phyloP scores from a whole-genome alignment of 1,140 invertebrate species.

The Scaptomyza graminum region DNA sequence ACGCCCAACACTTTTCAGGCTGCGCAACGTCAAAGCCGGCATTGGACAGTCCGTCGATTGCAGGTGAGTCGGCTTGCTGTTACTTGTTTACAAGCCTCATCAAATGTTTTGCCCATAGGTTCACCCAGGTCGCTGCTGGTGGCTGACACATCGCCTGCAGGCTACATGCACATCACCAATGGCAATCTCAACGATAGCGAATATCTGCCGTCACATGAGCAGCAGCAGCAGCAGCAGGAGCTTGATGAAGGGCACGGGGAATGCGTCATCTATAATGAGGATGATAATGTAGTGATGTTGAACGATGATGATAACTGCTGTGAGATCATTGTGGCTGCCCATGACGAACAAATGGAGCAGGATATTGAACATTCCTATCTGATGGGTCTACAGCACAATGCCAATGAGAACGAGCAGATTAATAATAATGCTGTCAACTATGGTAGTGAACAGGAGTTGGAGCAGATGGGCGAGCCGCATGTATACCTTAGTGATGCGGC shows the following conservation, averaged over 20 bases:
- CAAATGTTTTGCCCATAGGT: constrained; percentile 16
- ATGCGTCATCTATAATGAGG: constrained; percentile 63
- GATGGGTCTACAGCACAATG: constrained; percentile 29
- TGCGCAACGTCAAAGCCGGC: background rate
- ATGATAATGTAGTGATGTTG: constrained; percentile 59
- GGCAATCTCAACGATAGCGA: constrained; percentile 11
- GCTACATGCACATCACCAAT: constrained; percentile 35
- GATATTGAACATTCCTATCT: constrained; percentile 54
- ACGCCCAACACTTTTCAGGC: background rate
- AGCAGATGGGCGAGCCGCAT: constrained; percentile 25
- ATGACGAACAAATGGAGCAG: constrained; percentile 51
- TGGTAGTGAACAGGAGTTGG: constrained; percentile 29
- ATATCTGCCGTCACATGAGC: constrained; percentile 12
- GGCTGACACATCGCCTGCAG: constrained; percentile 3
- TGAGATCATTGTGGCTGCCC: constrained; percentile 62
- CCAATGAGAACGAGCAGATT: constrained; percentile 13
- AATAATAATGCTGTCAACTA: constrained; percentile 46
- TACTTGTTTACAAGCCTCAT: background rate
- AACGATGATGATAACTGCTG: constrained; percentile 61
- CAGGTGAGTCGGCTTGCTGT: constrained; percentile 7
- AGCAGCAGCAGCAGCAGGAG: background rate
- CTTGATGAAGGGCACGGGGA: background rate
- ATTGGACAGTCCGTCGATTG: background rate
- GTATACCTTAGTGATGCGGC: constrained; percentile 69
- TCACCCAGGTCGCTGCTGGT: constrained; percentile 33